Conservation (phyloP, 2,888 invertebrate species). For the Periphyllus acericola region DNA sequence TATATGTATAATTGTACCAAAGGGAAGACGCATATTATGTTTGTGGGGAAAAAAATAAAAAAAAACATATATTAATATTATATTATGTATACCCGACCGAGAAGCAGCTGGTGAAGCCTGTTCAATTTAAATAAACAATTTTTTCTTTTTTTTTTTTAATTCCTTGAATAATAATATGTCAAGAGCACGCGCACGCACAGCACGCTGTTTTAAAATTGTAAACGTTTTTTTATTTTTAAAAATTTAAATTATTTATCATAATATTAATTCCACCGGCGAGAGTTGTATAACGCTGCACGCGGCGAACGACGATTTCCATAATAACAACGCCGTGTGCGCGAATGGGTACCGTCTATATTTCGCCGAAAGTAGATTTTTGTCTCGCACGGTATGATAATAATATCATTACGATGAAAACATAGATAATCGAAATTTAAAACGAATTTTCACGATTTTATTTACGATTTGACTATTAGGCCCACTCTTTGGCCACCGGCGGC, state of each 20-base stretch:
- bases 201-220: background rate
- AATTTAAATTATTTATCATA: background rate
- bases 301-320: too few relatives aligned
- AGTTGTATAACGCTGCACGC: background rate
- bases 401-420: background rate
- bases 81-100: background rate
- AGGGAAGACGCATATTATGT: background rate
- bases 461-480: background rate
- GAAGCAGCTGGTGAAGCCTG: too few relatives aligned
- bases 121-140: background rate
- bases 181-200: background rate
- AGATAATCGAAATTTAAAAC: background rate
- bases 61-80: background rate
- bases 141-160: background rate
- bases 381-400: background rate
- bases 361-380: background rate
- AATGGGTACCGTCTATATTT: background rate
- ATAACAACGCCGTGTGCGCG: background rate
- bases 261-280: background rate
- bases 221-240: background rate
- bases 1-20: too few relatives aligned
- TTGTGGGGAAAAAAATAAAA: background rate
- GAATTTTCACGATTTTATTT: background rate
- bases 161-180: background rate
- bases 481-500: background rate